Conservation (phyloP, 35 echinoderm and acorn worm genomes). For the Chiridota heheva region DNA sequence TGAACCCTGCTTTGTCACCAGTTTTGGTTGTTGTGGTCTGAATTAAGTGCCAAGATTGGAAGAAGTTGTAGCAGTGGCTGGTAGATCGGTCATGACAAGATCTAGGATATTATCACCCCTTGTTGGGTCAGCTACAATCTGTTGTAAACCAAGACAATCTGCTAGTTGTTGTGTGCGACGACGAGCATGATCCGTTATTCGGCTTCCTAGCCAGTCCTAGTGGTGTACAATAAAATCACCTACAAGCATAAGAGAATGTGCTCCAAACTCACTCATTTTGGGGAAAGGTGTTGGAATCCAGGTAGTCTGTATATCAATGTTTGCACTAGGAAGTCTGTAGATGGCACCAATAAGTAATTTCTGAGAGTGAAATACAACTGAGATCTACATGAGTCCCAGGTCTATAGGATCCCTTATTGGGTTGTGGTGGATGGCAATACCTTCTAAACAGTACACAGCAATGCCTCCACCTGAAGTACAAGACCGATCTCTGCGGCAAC, state of each 20-base stretch:
- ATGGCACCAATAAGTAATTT: constrained; percentile 54
- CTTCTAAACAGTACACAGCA: constrained; percentile 58
- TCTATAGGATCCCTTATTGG: constrained; percentile 2
- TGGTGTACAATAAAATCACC: constrained; percentile 18
- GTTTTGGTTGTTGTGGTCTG: constrained; percentile 29
- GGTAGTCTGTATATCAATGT: constrained; percentile 57
- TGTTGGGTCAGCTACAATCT: constrained; percentile 26
- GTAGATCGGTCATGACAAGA: neutral
- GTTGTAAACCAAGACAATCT: neutral
- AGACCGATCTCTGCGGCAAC: constrained; percentile 42
- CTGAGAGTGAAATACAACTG: constrained; percentile 42
- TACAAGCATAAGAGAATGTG: constrained; percentile 1
- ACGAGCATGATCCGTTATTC: neutral
- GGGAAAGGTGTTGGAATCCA: constrained; percentile 34
- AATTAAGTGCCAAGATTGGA: neutral
- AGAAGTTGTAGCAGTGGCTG: neutral
- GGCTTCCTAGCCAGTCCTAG: constrained; percentile 12
- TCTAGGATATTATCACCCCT: neutral
- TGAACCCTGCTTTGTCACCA: constrained; percentile 58
- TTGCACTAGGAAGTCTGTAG: constrained; percentile 63
- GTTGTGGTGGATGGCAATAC: constrained; percentile 57
- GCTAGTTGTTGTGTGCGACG: neutral
- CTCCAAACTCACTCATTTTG: constrained; percentile 16
- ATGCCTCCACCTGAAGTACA: constrained; percentile 39
- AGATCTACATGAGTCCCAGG: constrained; percentile 51